phyloP scores from a whole-genome alignment of 2,888 invertebrate species.

The Protophormia terraenovae region DNA sequence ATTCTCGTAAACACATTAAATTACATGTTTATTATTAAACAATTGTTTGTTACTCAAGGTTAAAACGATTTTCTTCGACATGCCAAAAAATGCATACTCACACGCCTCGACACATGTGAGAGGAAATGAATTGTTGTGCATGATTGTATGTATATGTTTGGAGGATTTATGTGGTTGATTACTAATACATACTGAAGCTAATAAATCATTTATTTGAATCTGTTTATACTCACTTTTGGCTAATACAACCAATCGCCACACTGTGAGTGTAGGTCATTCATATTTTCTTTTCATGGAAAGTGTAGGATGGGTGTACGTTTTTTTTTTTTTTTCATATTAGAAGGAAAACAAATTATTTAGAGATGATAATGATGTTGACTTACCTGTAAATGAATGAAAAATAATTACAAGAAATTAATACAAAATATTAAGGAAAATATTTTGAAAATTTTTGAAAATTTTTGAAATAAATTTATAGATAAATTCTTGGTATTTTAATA shows the following conservation, averaged over 20 bases:
- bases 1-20: constrained; percentile 37
- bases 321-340: neutral
- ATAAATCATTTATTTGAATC: constrained; percentile 66
- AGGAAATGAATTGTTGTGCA: neutral
- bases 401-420: constrained; percentile 34
- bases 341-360: neutral
- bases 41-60: constrained; percentile 58
- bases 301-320: neutral
- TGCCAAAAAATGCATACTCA: constrained; percentile 35
- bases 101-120: neutral
- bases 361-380: constrained; percentile 38
- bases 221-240: constrained; percentile 57
- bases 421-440: constrained; percentile 12
- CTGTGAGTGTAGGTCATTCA: constrained; percentile 25
- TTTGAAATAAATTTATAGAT: neutral
- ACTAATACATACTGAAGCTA: constrained; percentile 51
- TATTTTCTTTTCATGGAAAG: neutral
- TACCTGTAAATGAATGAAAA: constrained; percentile 52
- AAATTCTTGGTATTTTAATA: no score
- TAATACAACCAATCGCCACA: neutral
- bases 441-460: neutral
- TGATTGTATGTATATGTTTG: neutral
- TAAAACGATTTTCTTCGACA: constrained; percentile 38
- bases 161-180: constrained; percentile 58
- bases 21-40: constrained; percentile 62